Base-by-base conservation (phyloP, 92 coral and sea anemone genomes). In the Siderastrea radians region DNA sequence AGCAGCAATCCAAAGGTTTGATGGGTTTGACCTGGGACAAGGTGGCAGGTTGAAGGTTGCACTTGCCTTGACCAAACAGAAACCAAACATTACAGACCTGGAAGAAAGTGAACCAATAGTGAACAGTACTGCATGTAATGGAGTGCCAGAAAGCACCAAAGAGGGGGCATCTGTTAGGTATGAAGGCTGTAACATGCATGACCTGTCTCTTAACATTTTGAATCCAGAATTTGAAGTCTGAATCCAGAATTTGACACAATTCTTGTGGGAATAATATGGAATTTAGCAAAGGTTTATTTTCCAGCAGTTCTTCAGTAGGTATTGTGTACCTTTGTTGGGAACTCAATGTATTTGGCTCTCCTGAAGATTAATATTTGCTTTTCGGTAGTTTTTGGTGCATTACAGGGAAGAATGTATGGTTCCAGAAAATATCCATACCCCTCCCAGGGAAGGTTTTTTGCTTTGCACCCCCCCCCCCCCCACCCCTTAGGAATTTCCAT, bases 11-110 rank as follows among this genome's bases (percentile, higher is more conserved):
- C 95, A 93, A 19, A 87, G 67, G 74, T 95, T 91, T 72, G 96
- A 95, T 91, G 94, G 95, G 1, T 92, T 95, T 77, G 82, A 67
- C 57, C 77, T 95, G 66, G 98, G 98, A 5, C 68, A 81, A 15
- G 88, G 88, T 44, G 60, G 52, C 81, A 92, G 90, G 65, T 88
- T 95, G 3, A 86, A 80, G 65, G 98, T 95, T 6, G 73, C 82
- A 55, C 92, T 95, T 52, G 80, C 95, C 26, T 63, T 87, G 67
- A 50, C 72, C 12, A 91, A 86, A 61, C 82, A 84, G 50, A 84
- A 84, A 54, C 73, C 87, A 14, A 50, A 16, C 69, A 38, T 73
- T 50, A 45, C 15, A 63, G 81, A 72, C 61, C 16, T 19, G 6
- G 72, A 38, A 10, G 63, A 60, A 52, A 38, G 5, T 13, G 55